Conservation (phyloP, 2,797 vertebrate species). For the Anguilla marmorata region DNA sequence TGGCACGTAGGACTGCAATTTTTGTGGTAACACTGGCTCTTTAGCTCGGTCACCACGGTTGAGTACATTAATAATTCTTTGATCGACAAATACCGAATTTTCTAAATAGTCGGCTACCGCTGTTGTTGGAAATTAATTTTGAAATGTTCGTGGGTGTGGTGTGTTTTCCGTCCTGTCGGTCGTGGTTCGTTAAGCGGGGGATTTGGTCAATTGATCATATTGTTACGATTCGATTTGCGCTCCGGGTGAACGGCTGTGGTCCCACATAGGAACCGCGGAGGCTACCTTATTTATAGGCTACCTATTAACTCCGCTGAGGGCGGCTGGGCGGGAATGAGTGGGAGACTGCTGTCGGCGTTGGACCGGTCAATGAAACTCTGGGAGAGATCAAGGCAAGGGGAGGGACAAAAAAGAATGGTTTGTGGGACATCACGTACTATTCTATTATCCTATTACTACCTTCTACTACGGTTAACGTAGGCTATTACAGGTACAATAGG, state of each 20-base stretch:
- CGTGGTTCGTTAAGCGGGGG: constrained; percentile 34
- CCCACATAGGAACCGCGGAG: constrained; percentile 10
- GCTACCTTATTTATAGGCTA: constrained; percentile 15
- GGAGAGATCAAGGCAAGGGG: neutral
- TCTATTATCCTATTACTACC: neutral
- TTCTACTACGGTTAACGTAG: neutral
- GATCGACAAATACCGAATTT: neutral
- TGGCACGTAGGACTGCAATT: neutral
- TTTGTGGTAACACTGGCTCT: neutral
- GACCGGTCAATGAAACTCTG: constrained; percentile 14
- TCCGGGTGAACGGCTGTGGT: constrained; percentile 24
- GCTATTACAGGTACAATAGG: neutral
- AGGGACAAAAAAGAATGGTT: neutral
- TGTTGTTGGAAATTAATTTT: constrained; percentile 18
- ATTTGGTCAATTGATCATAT: constrained; percentile 40
- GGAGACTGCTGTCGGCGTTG: constrained; percentile 5
- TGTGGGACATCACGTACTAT: neutral
- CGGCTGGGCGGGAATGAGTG: neutral
- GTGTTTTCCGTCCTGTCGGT: neutral
- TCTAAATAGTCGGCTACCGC: neutral
- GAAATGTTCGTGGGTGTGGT: constrained; percentile 21
- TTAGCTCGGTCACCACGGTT: neutral
- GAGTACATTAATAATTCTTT: neutral
- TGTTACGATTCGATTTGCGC: constrained; percentile 37
- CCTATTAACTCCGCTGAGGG: constrained; percentile 7